Evolutionary conservation across 2,888 invertebrate species (phyloP).

Genomic region (Agriopis leucophaearia): DNA sequence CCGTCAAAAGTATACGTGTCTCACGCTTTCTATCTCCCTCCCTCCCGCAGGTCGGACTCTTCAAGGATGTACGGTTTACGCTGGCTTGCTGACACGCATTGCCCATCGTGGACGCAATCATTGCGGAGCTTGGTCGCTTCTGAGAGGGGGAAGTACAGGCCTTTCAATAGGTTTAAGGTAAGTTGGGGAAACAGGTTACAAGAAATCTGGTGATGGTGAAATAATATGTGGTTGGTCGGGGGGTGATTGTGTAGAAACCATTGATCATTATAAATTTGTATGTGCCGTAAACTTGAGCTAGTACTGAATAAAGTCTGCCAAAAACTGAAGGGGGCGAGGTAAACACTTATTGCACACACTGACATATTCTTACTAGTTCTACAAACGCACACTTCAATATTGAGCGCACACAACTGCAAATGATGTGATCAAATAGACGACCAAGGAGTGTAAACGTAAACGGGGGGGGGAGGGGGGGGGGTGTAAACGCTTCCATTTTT

Average conservation of each 20-base stretch:
- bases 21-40: constrained; percentile 19
- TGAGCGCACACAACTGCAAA: too few relatives aligned
- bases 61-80: constrained; percentile 70
- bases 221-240: neutral
- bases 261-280: too few relatives aligned
- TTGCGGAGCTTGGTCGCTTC: constrained; percentile 75
- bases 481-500: too few relatives aligned
- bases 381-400: too few relatives aligned
- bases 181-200: constrained; percentile 15
- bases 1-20: constrained; percentile 24
- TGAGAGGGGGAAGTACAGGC: constrained; percentile 73
- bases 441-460: too few relatives aligned
- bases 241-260: neutral
- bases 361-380: too few relatives aligned
- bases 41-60: constrained; percentile 64
- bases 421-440: too few relatives aligned
- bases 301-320: too few relatives aligned
- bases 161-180: constrained; percentile 83
- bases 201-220: neutral
- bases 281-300: too few relatives aligned
- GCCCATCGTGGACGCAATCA: constrained; percentile 73
- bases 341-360: too few relatives aligned
- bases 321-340: too few relatives aligned
- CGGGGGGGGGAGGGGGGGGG: too few relatives aligned
- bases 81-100: constrained; percentile 67